Evolutionary conservation across 1,140 invertebrate species (phyloP).

Genomic region (Holotrichia oblita): DNA sequence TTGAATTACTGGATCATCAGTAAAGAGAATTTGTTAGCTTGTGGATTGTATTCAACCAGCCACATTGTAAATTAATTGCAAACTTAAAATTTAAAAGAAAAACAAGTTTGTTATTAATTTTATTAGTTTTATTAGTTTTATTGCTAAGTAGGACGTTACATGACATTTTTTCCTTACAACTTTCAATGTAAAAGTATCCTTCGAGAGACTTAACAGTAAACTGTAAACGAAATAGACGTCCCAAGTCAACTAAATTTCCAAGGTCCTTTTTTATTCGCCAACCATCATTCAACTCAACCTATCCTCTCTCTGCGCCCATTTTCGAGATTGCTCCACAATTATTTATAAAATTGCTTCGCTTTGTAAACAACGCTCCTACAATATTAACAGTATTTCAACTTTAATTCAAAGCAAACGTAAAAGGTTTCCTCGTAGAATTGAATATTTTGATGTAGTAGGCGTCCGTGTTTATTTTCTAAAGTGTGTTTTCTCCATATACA

Average conservation of each 20-base stretch:
- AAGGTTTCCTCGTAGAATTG: constrained; percentile 34
- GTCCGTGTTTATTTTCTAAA: constrained; percentile 35
- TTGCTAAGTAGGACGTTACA: background rate
- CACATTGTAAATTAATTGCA: no score
- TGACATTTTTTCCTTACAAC: background rate
- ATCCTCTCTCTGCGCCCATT: constrained; percentile 1
- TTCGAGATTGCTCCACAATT: constrained; percentile 31
- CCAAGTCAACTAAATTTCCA: constrained; percentile 12
- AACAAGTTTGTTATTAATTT: background rate
- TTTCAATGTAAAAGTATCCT: no score
- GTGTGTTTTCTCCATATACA: constrained; percentile 25
- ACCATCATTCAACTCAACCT: background rate
- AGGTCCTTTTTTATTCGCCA: background rate
- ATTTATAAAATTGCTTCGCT: constrained; percentile 30
- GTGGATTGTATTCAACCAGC: no score
- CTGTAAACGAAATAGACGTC: constrained; percentile 9
- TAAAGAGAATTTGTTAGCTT: no score
- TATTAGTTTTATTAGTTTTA: no score
- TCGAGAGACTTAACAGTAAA: background rate
- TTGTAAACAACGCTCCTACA: constrained; percentile 26
- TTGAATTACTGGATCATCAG: no score
- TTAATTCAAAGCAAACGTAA: constrained; percentile 35
- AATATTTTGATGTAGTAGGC: constrained; percentile 35
- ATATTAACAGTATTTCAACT: constrained; percentile 31
- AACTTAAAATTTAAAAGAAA: background rate